Evolutionary conservation across 2,113 vertebrate species (phyloP).

Genomic region (Dermatemys mawii): DNA sequence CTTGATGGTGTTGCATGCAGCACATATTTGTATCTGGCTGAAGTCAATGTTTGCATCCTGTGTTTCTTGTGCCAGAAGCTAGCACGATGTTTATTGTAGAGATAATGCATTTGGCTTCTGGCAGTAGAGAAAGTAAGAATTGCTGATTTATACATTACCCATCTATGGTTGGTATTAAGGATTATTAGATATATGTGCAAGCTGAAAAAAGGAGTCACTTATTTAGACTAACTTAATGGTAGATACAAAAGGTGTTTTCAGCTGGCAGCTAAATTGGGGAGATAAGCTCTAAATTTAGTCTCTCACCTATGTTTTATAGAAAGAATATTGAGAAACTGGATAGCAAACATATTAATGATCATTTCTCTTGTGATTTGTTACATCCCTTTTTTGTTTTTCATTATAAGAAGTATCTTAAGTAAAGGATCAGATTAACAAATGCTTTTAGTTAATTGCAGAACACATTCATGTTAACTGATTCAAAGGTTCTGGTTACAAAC

Average conservation of each 20-base stretch:
- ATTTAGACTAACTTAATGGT: neutral
- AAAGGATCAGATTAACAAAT: neutral
- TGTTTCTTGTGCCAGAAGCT: neutral
- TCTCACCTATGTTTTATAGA: neutral
- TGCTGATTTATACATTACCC: neutral
- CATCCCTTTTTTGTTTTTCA: neutral
- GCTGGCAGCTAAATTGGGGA: neutral
- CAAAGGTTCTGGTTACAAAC: neutral
- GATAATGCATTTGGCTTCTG: neutral
- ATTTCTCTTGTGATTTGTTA: neutral
- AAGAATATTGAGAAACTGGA: neutral
- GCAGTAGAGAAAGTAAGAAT: neutral
- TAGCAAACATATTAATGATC: neutral
- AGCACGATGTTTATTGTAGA: neutral
- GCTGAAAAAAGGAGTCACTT: neutral
- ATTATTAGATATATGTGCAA: neutral
- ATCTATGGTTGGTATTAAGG: accelerated
- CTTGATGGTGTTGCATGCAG: neutral
- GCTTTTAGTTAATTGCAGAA: neutral
- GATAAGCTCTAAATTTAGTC: neutral
- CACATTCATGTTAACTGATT: neutral
- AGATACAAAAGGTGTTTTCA: neutral
- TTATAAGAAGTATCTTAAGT: neutral
- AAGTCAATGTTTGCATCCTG: neutral
- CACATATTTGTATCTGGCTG: neutral